These are phyloP conservation scores for Otis tarda DNA, from an alignment of 2,113 vertebrate genomes.

Conservation along the genomic window DNA sequence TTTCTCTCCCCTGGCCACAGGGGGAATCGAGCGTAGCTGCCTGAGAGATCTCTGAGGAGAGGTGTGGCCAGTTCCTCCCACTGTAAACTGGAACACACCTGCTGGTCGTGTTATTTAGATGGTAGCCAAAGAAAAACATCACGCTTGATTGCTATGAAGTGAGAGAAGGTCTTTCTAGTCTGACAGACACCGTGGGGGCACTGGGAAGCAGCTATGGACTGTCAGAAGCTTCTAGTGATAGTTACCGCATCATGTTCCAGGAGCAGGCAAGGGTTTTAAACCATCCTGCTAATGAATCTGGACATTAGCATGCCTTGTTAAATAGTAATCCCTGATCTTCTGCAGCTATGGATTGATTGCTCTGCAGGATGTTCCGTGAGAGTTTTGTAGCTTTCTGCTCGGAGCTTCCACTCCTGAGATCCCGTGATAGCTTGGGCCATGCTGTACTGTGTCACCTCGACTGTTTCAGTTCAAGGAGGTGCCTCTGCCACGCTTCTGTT, in stretches of 20 bases:
- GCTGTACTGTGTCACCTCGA: background rate
- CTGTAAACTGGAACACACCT: background rate
- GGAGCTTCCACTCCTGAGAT: background rate
- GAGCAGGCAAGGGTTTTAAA: background rate
- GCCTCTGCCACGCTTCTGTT: background rate
- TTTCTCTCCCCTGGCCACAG: background rate
- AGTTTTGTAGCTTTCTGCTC: background rate
- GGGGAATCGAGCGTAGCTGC: background rate
- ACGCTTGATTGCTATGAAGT: background rate
- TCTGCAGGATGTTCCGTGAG: background rate
- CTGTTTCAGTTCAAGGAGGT: background rate
- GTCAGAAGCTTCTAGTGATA: background rate
- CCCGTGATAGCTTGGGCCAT: background rate
- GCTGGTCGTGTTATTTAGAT: background rate
- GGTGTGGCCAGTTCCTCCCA: background rate
- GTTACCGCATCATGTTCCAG: background rate
- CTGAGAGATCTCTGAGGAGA: background rate
- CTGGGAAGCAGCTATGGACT: background rate
- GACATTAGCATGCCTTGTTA: background rate
- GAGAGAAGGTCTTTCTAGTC: background rate
- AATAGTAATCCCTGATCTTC: background rate
- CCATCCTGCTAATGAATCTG: background rate
- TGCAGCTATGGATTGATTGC: background rate
- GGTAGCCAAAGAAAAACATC: background rate
- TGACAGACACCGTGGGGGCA: background rate